Base-by-base conservation (phyloP, 30 jellyfish, hydroid and myxozoan species). In the Rhopilema esculentum region DNA sequence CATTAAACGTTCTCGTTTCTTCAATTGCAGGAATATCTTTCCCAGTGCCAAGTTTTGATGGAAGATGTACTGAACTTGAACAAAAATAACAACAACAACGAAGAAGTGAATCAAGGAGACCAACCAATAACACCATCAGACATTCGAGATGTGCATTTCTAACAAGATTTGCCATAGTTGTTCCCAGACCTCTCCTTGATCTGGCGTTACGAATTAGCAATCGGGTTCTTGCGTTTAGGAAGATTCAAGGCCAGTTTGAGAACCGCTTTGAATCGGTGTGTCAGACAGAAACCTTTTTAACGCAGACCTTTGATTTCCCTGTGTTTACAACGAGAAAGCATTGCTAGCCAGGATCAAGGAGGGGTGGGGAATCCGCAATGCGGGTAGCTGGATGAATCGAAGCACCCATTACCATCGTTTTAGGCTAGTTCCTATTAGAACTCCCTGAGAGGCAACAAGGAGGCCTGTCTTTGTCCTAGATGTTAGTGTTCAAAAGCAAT, bases 81-180 rank as follows among this genome's bases (percentile, higher is more conserved):
- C 50, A 80, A 76, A 8, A 85, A 89, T 12, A 72, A 28, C 24
- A 75, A 69, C 69, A 40, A 12, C 57, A 87, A 48, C 74, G 84
- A 71, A 12, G 84, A 33, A 32, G 89, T 49, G 63, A 74, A 74
- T 21, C 66, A 72, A 18, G 79, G 69, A 8, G 91, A 83, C 9
- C 90, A 94, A 61, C 97, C 99, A 57, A 80, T 89, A 69, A 94
- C 99, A 26, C 99, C 99, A 40, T 90, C 99, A 83, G 99, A 94
- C 91, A 94, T 94, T 66, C 97, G 88, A 70, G 99, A 90, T 65
- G 96, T 94, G 63, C 91, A 80, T 75, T 93, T 93, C 78, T 93
- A 70, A 88, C 75, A n/a, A 51, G 65, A 23, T 80, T 53, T 66
- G 26, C 22, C 29, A 40, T 66, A 19, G 33, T 19, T 22, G 29